Conservation (phyloP, 1,140 invertebrate genomes). For the Trinorchestia longiramus region DNA sequence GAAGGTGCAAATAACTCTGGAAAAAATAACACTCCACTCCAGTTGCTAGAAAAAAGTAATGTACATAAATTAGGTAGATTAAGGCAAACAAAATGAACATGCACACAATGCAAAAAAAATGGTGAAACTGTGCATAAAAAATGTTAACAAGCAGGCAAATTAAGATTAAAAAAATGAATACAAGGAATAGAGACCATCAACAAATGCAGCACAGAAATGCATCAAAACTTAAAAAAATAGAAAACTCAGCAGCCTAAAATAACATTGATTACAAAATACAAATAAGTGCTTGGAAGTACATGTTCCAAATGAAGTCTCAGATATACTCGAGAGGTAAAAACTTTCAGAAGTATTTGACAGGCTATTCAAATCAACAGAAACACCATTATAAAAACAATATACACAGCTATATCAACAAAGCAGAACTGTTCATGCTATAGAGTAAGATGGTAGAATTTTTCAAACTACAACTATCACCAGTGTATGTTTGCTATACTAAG, state of each 20-base stretch:
- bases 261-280: too few relatives aligned
- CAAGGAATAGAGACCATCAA: neutral
- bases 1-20: neutral
- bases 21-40: neutral
- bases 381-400: too few relatives aligned
- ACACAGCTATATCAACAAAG: too few relatives aligned
- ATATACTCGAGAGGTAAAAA: too few relatives aligned
- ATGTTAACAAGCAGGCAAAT: neutral
- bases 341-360: too few relatives aligned
- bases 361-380: too few relatives aligned
- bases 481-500: too few relatives aligned
- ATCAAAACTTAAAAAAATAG: neutral
- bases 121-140: neutral
- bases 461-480: too few relatives aligned
- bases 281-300: too few relatives aligned
- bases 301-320: too few relatives aligned
- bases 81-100: neutral
- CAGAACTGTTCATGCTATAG: too few relatives aligned
- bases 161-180: neutral
- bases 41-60: neutral
- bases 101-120: constrained; percentile 18
- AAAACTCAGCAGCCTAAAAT: neutral
- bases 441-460: too few relatives aligned
- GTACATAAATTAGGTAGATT: neutral
- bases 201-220: neutral